Evolutionary conservation across 1,140 invertebrate species (phyloP), one percentile per base, ranked within the genome.

Genomic region (Bombus sylvicola): DNA sequence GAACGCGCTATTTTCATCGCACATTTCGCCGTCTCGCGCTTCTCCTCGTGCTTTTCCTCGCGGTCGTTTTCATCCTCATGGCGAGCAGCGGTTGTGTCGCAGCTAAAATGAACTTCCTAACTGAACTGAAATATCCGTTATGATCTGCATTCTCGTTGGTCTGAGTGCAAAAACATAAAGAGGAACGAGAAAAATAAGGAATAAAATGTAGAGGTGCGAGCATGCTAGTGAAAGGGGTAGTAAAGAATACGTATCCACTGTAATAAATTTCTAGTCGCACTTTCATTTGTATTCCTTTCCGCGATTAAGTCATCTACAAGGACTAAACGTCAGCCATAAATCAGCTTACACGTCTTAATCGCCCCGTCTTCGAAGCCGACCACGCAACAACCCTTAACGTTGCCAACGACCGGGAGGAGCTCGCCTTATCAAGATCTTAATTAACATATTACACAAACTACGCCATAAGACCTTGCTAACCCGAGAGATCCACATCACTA

Each of bases 91-190:
- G 18, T 28, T n/a, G 72, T 53, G 43, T 75, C 62, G 59, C 43
- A 31, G 64, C 64, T 78, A 28, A 83, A 83, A 74, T 43, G 62
- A 83, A 68, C 81, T 75, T 82, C 81, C 81, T 39, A 72, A 66
- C 62, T 68, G 71, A 82, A 83, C 81, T 83, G n/a, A 57, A 78
- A 83, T 83, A 78, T 69, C 81, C 64, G 74, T 83, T 83, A 77
- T 43, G 74, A 83, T 77, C 74, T 39, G 37, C 34, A 53, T 83
- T 37, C 43, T 68, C 34, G 73, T 69, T 47, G n/a, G 47, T 18
- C 37, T n/a, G 81, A 31, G 18, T 9, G 72, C 31, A 28, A 53
- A 15, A n/a, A 41, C 9, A 31, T 15, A n/a, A 43, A 43, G 10
- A 0, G 68, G n/a, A 13, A 41, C 22, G 37, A 8, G 31, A 10